Conservation (phyloP, 1,140 invertebrate species). For the Hypothenemus hampei region DNA sequence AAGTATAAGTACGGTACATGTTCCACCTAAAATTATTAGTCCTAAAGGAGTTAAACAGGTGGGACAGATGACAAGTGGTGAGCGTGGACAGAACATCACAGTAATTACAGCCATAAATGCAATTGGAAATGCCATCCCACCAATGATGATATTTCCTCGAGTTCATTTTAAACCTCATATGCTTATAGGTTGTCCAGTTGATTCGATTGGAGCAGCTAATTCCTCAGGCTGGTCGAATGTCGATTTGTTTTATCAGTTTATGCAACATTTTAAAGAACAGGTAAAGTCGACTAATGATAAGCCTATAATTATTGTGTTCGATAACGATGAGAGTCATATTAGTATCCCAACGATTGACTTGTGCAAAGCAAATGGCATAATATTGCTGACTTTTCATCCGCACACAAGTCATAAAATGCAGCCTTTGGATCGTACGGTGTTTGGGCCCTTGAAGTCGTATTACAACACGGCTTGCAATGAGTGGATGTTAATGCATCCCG, state of each 20-base stretch:
- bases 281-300: slow-evolving; percentile 38
- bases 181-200: slow-evolving; percentile 25
- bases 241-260: slow-evolving; percentile 40
- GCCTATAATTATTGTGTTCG: slow-evolving; percentile 43
- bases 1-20: slow-evolving; percentile 29
- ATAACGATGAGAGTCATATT: slow-evolving; percentile 46
- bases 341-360: slow-evolving; percentile 27
- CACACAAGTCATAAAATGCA: slow-evolving; percentile 33
- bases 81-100: slow-evolving; percentile 40
- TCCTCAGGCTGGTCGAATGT: slow-evolving; percentile 45
- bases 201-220: slow-evolving; percentile 33
- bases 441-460: slow-evolving; percentile 42
- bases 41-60: slow-evolving; percentile 40
- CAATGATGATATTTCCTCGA: slow-evolving; percentile 44
- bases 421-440: slow-evolving; percentile 42
- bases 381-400: slow-evolving; percentile 42
- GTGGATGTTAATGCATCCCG: slow-evolving; percentile 1
- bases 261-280: slow-evolving; percentile 42
- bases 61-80: slow-evolving; percentile 37
- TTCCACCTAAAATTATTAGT: slow-evolving; percentile 29
- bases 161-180: slow-evolving; percentile 38
- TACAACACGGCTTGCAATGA: slow-evolving; percentile 18
- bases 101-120: slow-evolving; percentile 39
- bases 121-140: slow-evolving; percentile 40
- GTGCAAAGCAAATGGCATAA: slow-evolving; percentile 41